phyloP scores from a whole-genome alignment of 2,888 invertebrate species.

The Anaspis maculata region DNA sequence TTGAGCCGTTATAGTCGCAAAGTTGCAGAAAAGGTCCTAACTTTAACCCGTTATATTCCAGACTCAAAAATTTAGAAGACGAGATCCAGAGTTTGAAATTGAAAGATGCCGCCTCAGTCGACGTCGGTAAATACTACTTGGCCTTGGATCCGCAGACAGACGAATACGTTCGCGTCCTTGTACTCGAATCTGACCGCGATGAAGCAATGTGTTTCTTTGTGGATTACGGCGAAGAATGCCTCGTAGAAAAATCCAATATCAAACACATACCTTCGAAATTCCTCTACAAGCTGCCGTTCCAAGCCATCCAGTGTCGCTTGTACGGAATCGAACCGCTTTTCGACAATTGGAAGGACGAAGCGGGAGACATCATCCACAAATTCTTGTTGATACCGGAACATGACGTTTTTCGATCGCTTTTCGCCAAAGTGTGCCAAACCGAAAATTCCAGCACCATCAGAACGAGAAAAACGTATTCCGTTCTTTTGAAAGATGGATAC shows the following conservation, averaged over 20 bases:
- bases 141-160: conserved; percentile 45
- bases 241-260: conserved; percentile 40
- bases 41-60: conserved; percentile 6
- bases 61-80: conserved; percentile 35
- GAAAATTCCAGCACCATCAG: conserved; percentile 39
- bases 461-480: conserved; percentile 44
- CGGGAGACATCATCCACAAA: conserved; percentile 46
- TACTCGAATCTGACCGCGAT: conserved; percentile 36
- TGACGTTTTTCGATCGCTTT: conserved; percentile 42
- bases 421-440: conserved; percentile 38
- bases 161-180: conserved; percentile 43
- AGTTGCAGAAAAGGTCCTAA: no score
- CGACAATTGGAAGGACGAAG: conserved; percentile 47
- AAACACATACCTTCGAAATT: conserved; percentile 45
- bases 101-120: conserved; percentile 16
- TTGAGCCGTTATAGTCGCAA: no score
- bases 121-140: conserved; percentile 43
- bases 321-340: conserved; percentile 46
- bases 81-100: conserved; percentile 33
- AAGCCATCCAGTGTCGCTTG: conserved; percentile 55
- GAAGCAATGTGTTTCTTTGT: conserved; percentile 52
- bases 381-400: conserved; percentile 39
- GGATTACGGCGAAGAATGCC: conserved; percentile 53
- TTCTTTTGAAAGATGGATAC: conserved; percentile 45
- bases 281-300: conserved; percentile 49